phyloP scores from a whole-genome alignment of 2,797 vertebrate genomes.

The Sphenopsis melanotis region DNA sequence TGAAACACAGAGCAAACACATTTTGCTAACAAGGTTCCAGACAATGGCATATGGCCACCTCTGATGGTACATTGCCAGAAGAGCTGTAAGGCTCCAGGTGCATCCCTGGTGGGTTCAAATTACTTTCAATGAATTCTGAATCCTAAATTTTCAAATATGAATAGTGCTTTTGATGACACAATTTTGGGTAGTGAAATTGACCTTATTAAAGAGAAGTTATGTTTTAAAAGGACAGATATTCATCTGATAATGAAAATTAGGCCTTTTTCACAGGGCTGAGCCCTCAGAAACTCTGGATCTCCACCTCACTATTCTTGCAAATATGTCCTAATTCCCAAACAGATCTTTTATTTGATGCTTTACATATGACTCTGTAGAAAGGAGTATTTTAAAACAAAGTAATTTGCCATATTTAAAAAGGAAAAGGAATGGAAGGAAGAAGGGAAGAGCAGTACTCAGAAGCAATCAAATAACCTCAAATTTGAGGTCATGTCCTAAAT shows the following conservation, averaged over 20 bases:
- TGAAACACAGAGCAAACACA: not conserved
- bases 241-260: conserved; percentile 15
- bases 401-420: conserved; percentile 1
- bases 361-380: not conserved
- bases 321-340: conserved; percentile 5
- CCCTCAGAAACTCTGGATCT: not conserved
- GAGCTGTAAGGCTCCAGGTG: not conserved
- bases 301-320: not conserved
- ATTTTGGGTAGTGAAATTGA: conserved; percentile 4
- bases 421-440: not conserved
- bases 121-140: conserved; percentile 14
- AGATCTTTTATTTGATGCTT: conserved; percentile 18
- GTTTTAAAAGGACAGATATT: conserved; percentile 16
- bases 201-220: not conserved
- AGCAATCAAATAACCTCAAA: not conserved
- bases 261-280: not conserved
- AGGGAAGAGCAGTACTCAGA: not conserved
- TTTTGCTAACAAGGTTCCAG: not conserved
- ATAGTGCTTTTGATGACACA: not conserved
- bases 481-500: not conserved
- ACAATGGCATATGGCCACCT: not conserved
- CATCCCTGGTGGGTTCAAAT: conserved; percentile 1
- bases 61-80: not conserved
- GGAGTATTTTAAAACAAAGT: conserved; percentile 31
- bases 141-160: not conserved